phyloP scores from a whole-genome alignment of 92 coral and sea anemone species.

The Palythoa heliodiscus region DNA sequence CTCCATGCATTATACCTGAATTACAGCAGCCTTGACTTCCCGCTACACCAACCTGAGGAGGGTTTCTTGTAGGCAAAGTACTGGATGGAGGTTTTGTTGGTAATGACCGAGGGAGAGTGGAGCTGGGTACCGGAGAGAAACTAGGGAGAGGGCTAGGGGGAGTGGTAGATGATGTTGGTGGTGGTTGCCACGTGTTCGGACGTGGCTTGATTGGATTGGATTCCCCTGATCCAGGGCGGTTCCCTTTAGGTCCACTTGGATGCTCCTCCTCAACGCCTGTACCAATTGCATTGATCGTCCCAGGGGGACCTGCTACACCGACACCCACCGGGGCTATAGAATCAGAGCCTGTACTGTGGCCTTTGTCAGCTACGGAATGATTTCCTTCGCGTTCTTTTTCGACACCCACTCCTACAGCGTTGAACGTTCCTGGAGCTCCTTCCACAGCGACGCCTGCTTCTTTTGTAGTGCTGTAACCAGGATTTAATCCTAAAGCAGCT shows the following conservation, averaged over 20 bases:
- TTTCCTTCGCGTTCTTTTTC: not conserved
- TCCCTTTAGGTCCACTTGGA: conserved; percentile 7
- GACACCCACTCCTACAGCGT: not conserved
- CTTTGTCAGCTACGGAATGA: not conserved
- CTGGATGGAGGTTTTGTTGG: not conserved
- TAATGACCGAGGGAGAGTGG: not conserved
- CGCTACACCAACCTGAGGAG: not conserved
- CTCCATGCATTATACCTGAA: conserved; percentile 10
- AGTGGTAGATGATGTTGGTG: too few relatives aligned
- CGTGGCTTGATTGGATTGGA: not conserved
- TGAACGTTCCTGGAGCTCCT: conserved; percentile 19
- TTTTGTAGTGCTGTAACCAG: conserved; percentile 1
- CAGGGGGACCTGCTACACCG: conserved; percentile 69
- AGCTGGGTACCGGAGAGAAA: not conserved
- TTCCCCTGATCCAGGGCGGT: not conserved
- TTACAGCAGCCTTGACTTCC: conserved; percentile 32
- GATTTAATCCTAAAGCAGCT: not conserved
- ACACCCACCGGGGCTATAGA: conserved; percentile 43
- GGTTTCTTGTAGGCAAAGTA: not conserved
- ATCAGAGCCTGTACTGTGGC: conserved; percentile 13
- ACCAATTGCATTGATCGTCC: conserved; percentile 66
- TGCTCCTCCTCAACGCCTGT: conserved; percentile 41
- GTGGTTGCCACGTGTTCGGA: not conserved
- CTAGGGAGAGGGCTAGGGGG: not conserved
- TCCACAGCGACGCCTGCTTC: not conserved